A percentile compares a stretch with the other conserved stretches of the same genome.
These are phyloP conservation scores for Drosophila baimaii DNA, from an alignment of 1,140 invertebrate species.

Conservation along the genomic window DNA sequence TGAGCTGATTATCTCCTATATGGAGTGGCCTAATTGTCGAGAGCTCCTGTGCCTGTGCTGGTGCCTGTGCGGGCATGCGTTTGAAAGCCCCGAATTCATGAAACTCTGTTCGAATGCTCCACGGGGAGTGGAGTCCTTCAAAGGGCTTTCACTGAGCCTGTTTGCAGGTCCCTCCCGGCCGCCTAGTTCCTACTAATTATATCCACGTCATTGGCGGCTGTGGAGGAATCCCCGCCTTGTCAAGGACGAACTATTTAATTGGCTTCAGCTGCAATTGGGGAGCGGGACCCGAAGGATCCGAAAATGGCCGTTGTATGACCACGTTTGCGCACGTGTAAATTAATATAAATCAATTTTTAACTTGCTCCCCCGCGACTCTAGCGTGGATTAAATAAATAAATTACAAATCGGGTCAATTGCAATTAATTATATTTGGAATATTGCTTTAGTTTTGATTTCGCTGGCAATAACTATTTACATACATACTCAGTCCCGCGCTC, in stretches of 20 bases:
- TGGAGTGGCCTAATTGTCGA: conserved; percentile 8
- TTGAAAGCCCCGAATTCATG: conserved; percentile 9
- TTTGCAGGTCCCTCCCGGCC: conserved; percentile 8
- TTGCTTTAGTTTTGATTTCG: conserved; percentile 67
- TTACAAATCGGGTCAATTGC: conserved; percentile 66
- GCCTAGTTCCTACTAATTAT: conserved; percentile 41
- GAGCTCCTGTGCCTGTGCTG: not conserved
- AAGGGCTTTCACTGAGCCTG: conserved; percentile 33
- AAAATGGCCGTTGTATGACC: conserved; percentile 37
- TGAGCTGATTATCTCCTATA: too few species aligned
- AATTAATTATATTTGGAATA: conserved; percentile 76
- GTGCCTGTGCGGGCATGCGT: conserved; percentile 3
- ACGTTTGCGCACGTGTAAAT: conserved; percentile 30
- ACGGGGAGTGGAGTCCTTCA: conserved; percentile 14
- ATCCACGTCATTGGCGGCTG: not conserved
- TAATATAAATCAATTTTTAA: conserved; percentile 34
- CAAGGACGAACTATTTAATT: conserved; percentile 26
- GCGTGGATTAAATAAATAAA: conserved; percentile 65
- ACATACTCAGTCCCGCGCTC: conserved; percentile 12
- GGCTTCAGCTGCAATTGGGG: not conserved
- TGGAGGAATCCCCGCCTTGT: conserved; percentile 1
- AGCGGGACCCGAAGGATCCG: not conserved
- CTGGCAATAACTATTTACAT: conserved; percentile 51
- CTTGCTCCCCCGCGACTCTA: conserved; percentile 22
- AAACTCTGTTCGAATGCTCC: conserved; percentile 5